Base-by-base conservation (phyloP, 2,888 invertebrate genomes). In the Pegoplata infirma region DNA sequence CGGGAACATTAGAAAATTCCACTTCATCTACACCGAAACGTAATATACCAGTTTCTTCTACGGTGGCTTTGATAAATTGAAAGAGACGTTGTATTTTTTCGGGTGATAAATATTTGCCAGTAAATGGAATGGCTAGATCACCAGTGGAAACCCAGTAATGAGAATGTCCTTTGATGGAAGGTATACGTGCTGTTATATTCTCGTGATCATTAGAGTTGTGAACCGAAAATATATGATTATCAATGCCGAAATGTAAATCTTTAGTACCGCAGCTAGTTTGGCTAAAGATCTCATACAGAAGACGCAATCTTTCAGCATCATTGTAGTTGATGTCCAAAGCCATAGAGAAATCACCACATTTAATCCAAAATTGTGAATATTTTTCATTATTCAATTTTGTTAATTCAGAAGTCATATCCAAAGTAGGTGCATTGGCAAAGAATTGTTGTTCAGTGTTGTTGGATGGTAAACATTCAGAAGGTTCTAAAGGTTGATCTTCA, bases 121-220 rank as follows among this genome's bases (percentile, higher is more conserved):
- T 86, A 55, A 88, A 88, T 0, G 88, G 87, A 63, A 89, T 83
- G 0, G 86, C 82, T 49, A 88, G 63, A 47, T 87, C 86, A 0
- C 86, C 87, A 17, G 83, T 86, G 16, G 87, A 85, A 66, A 89
- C 86, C 89, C 89, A 88, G 66, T 87, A 88, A n/a, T 89, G 86
- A 0, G 88, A 89, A 76, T 81, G 80, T 2, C 81, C 85, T 32
- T 85, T 83, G 0, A 74, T 69, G 8, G 75, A 80, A 0, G 85
- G 81, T 0, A 84, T 80, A 2, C 80, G 80, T 36, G 82, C 82
- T 0, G 83, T 82, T 40, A 83, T 58, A 1, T 80, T 72, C 4
- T 69, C 47, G 1, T 76, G 56, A 5, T 80, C 72, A 3, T 21
- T 17, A 0, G 72, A 63, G 1, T 74, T 63, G 28, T 81, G 67